Conservation (phyloP, 1,140 invertebrate species). For the Leptopilina clavipes region DNA sequence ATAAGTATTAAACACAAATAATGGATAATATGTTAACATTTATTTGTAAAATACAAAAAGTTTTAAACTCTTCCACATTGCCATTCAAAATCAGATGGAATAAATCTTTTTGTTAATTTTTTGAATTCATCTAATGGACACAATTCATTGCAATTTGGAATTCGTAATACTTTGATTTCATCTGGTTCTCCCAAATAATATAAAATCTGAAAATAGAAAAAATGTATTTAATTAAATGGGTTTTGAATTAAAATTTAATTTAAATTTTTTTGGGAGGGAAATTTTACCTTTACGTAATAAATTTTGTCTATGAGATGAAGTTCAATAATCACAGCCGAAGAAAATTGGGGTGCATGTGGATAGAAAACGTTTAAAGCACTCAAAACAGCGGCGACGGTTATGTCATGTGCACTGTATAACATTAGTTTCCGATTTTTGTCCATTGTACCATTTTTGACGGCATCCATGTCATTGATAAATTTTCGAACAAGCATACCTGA, state of each 20-base stretch:
- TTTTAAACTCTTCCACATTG: neutral
- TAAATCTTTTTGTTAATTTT: neutral
- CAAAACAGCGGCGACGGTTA: constrained; percentile 80
- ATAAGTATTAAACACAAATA: too few species aligned
- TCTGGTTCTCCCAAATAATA: constrained; percentile 24
- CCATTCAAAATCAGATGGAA: neutral
- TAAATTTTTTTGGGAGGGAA: neutral
- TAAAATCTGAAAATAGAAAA: constrained; percentile 22
- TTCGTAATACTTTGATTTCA: neutral
- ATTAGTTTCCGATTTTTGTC: constrained; percentile 71
- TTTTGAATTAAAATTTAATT: neutral
- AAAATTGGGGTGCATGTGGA: constrained; percentile 48
- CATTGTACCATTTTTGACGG: constrained; percentile 64
- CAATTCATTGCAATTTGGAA: constrained; percentile 19
- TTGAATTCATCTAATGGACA: constrained; percentile 34
- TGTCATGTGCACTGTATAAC: constrained; percentile 81
- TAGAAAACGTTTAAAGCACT: constrained; percentile 78
- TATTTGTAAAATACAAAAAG: too few species aligned
- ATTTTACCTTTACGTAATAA: constrained; percentile 42
- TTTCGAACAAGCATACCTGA: constrained; percentile 75
- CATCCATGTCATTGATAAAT: constrained; percentile 71
- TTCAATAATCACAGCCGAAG: constrained; percentile 39
- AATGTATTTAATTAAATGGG: neutral
- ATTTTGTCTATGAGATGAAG: neutral
- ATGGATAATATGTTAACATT: too few species aligned